Evolutionary conservation across 2,888 invertebrate genomes (phyloP).

Genomic region (Lycia hirtaria): DNA sequence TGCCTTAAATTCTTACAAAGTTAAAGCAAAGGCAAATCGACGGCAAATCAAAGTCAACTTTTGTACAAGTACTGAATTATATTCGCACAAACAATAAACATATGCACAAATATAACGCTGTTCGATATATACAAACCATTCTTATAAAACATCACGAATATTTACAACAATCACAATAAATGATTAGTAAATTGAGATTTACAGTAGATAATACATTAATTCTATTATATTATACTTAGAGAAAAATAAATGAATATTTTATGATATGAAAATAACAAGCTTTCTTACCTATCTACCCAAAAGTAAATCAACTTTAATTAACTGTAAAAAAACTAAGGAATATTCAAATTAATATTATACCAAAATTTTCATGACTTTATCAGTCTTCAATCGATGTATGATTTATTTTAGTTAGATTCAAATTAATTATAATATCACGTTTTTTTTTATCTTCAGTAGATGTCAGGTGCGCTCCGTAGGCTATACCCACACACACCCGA

Average conservation of each 20-base stretch:
- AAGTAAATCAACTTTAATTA: neutral
- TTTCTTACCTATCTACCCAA: neutral
- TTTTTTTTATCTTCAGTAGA: neutral
- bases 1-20: too few relatives aligned
- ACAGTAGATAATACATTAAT: slow-evolving; percentile 27
- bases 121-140: slow-evolving; percentile 55
- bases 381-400: slow-evolving; percentile 79
- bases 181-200: slow-evolving; percentile 38
- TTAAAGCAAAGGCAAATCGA: neutral
- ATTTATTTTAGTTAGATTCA: slow-evolving; percentile 40
- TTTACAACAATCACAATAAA: slow-evolving; percentile 60
- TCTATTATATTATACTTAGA: neutral
- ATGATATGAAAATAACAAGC: neutral
- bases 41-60: slow-evolving; percentile 24
- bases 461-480: too few relatives aligned
- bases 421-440: slow-evolving; percentile 10
- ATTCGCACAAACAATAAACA: slow-evolving; percentile 77
- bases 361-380: slow-evolving; percentile 54
- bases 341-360: slow-evolving; percentile 8
- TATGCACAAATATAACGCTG: slow-evolving; percentile 61
- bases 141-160: slow-evolving; percentile 64
- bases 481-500: too few relatives aligned
- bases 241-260: neutral
- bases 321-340: slow-evolving; percentile 8
- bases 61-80: slow-evolving; percentile 61